phyloP scores from a whole-genome alignment of 2,888 invertebrate genomes.

The Eilema sororculum region DNA sequence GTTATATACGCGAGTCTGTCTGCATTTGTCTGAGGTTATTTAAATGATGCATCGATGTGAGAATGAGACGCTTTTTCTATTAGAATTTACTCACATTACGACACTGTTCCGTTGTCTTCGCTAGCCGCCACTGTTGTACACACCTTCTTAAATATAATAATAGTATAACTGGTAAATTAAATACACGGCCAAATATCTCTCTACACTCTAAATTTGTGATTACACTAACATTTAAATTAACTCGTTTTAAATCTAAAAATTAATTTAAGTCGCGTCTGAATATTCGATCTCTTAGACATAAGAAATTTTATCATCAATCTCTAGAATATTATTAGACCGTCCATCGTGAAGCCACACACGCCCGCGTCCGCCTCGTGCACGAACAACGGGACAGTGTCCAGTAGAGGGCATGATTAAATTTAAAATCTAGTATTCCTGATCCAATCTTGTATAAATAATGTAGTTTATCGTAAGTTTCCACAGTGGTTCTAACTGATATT shows the following conservation, averaged over 20 bases:
- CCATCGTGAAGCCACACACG: conserved; percentile 60
- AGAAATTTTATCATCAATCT: conserved; percentile 53
- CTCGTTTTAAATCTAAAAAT: conserved; percentile 31
- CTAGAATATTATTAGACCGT: conserved; percentile 69
- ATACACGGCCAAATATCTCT: conserved; percentile 26
- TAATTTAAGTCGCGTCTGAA: conserved; percentile 49
- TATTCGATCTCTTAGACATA: conserved; percentile 67
- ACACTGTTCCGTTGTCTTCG: conserved; percentile 66
- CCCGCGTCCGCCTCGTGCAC: conserved; percentile 27
- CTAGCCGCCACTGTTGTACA: conserved; percentile 42
- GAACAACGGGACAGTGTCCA: conserved; percentile 66
- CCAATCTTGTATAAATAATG: conserved; percentile 79
- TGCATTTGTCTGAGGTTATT: conserved; percentile 66
- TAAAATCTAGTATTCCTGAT: conserved; percentile 77
- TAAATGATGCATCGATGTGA: conserved; percentile 71
- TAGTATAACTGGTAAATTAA: conserved; percentile 33
- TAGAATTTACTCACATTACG: conserved; percentile 68
- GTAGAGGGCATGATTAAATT: conserved; percentile 69
- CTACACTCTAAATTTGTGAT: conserved; percentile 23
- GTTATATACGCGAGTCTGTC: conserved; percentile 62
- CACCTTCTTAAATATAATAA: conserved; percentile 28
- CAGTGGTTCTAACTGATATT: conserved; percentile 76
- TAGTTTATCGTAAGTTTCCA: conserved; percentile 77
- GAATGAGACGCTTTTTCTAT: conserved; percentile 79
- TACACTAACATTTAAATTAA: conserved; percentile 30